These are phyloP conservation scores for Napeogenes sylphis DNA, from an alignment of 2,888 invertebrate species.

Conservation along the genomic window DNA sequence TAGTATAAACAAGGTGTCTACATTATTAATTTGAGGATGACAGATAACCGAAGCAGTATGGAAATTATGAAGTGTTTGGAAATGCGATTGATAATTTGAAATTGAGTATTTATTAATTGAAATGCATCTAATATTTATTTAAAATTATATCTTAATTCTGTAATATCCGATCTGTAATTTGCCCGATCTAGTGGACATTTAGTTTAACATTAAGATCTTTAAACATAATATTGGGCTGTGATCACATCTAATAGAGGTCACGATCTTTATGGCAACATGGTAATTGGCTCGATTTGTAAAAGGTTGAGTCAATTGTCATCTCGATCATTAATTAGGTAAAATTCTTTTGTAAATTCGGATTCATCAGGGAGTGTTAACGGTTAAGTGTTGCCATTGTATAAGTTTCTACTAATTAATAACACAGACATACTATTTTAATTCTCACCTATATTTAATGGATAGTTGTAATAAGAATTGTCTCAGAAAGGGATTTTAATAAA, in stretches of 20 bases:
- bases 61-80: no score
- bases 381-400: slow-evolving; percentile 15
- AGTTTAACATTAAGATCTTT: background rate
- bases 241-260: slow-evolving; percentile 36
- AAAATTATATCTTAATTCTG: background rate
- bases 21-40: slow-evolving; percentile 4
- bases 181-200: slow-evolving; percentile 3
- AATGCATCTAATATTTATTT: slow-evolving; percentile 8
- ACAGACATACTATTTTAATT: slow-evolving; percentile 9
- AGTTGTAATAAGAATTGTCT: slow-evolving; percentile 42
- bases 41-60: no score
- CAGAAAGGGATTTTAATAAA: slow-evolving; percentile 58
- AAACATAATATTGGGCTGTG: slow-evolving; percentile 59
- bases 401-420: slow-evolving; percentile 13
- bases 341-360: slow-evolving; percentile 40
- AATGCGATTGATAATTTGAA: background rate
- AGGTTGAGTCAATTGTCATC: slow-evolving; percentile 11
- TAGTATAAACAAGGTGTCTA: background rate
- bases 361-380: slow-evolving; percentile 35
- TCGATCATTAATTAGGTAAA: background rate
- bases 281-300: slow-evolving; percentile 17
- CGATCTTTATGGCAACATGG: slow-evolving; percentile 34
- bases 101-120: background rate
- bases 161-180: background rate
- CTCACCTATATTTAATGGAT: slow-evolving; percentile 33